Evolutionary conservation across 1,140 invertebrate species (phyloP), one percentile per base, ranked within the genome.

Genomic region (Melitaea cinxia): DNA sequence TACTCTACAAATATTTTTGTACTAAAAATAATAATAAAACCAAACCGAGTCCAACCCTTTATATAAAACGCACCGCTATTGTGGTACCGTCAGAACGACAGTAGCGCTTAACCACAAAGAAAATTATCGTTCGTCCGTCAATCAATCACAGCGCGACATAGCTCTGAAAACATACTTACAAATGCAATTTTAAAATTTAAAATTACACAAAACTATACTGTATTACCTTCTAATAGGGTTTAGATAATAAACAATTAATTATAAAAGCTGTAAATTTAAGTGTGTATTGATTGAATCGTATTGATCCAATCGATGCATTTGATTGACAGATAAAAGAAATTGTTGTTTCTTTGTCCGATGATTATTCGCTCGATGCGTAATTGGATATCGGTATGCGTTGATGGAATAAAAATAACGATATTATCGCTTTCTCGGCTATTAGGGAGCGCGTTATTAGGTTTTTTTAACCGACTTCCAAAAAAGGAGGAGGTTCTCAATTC

Each of bases 301-400:
- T 73, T 71, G 72, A 78, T 82, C 79, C 76, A 85, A 85, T 85
- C 80, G 75, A 70, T 76, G 67, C 72, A 60, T 84, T 83, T 87
- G 82, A 87, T 79, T 86, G 83, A 83, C 82, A 73, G 76, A 84
- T 83, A 84, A 83, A 86, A 86, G 82, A 84, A 86, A 77, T 82
- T 80, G 77, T 78, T 77, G 77, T 71, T 73, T 75, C 80, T 79
- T 86, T 83, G 79, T 83, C 68, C 73, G 72, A 72, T 77, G 82
- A 84, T 84, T 86, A 86, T 80, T 77, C 72, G 75, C 59, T 71
- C 70, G 70, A 73, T 77, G 63, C 68, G 74, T 81, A 85, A 83
- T 82, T 82, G 81, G 77, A 83, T 80, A 71, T 70, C 67, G 71
- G 70, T 72, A 69, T 73, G 60, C 60, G 63, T 66, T 75, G 71